Evolutionary conservation across 1,140 invertebrate genomes (phyloP).

Genomic region (Ruditapes philippinarum): DNA sequence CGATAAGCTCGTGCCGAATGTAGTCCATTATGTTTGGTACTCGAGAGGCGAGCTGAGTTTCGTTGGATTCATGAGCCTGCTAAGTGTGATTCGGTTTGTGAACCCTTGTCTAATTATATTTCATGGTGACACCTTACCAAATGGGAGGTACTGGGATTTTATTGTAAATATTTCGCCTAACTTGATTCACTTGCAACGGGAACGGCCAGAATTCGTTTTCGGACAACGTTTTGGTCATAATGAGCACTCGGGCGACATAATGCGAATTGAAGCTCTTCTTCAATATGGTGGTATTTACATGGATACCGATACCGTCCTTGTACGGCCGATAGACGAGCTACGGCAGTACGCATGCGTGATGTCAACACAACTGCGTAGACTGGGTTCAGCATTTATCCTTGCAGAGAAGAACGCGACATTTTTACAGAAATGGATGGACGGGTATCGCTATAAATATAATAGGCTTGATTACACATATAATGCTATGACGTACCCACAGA

Average conservation of each 20-base stretch:
- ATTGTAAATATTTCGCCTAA: slow-evolving; percentile 59
- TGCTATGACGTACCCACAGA: slow-evolving; percentile 28
- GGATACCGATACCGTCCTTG: slow-evolving; percentile 10
- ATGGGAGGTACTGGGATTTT: slow-evolving; percentile 68
- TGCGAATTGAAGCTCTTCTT: slow-evolving; percentile 64
- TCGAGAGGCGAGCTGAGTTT: slow-evolving; percentile 54
- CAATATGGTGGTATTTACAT: slow-evolving; percentile 42
- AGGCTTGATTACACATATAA: slow-evolving; percentile 7
- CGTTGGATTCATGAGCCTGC: slow-evolving; percentile 65
- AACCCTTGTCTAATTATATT: slow-evolving; percentile 69
- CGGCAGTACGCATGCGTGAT: neutral
- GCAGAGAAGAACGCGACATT: slow-evolving; percentile 38
- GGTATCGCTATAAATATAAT: slow-evolving; percentile 6
- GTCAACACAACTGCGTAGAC: neutral
- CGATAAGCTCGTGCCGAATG: slow-evolving; percentile 63
- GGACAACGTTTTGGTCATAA: slow-evolving; percentile 48
- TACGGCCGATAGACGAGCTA: neutral
- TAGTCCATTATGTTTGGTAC: slow-evolving; percentile 73
- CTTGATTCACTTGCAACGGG: slow-evolving; percentile 59
- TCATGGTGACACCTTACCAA: slow-evolving; percentile 57
- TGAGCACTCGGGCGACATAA: slow-evolving; percentile 65
- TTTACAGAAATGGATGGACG: slow-evolving; percentile 37
- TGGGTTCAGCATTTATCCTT: slow-evolving; percentile 13
- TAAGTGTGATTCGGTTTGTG: slow-evolving; percentile 60
- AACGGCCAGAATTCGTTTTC: slow-evolving; percentile 21